phyloP scores from a whole-genome alignment of 2,113 vertebrate genomes.

The Nipponia nippon region DNA sequence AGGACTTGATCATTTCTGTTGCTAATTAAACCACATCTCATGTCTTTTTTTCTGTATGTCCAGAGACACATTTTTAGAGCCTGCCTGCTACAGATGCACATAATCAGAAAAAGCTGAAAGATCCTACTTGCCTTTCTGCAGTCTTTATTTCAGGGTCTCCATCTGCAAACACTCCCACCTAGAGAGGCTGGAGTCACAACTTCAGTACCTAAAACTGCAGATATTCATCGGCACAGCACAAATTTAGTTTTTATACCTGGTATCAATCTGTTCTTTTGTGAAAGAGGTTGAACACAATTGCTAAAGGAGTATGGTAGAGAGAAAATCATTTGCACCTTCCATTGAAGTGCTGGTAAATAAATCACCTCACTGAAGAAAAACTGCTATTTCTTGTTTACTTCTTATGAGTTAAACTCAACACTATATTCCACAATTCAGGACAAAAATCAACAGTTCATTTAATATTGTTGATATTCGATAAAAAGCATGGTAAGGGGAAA shows the following conservation, averaged over 20 bases:
- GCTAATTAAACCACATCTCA: not conserved
- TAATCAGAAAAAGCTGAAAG: not conserved
- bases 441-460: not conserved
- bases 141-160: not conserved
- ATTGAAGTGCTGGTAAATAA: not conserved
- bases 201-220: not conserved
- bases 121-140: not conserved
- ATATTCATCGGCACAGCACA: not conserved
- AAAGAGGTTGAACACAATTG: not conserved
- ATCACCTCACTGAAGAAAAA: not conserved
- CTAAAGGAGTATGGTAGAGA: not conserved
- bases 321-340: not conserved
- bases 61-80: not conserved
- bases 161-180: accelerated
- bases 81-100: not conserved
- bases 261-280: not conserved
- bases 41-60: not conserved
- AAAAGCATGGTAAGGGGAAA: not conserved
- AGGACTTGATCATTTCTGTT: not conserved
- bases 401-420: not conserved
- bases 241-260: not conserved
- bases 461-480: not conserved
- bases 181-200: not conserved
- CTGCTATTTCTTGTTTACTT: not conserved
- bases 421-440: not conserved